Evolutionary conservation across 2,888 invertebrate genomes (phyloP), one percentile per base, ranked within the genome.

Genomic region (Amphipyra berbera): DNA sequence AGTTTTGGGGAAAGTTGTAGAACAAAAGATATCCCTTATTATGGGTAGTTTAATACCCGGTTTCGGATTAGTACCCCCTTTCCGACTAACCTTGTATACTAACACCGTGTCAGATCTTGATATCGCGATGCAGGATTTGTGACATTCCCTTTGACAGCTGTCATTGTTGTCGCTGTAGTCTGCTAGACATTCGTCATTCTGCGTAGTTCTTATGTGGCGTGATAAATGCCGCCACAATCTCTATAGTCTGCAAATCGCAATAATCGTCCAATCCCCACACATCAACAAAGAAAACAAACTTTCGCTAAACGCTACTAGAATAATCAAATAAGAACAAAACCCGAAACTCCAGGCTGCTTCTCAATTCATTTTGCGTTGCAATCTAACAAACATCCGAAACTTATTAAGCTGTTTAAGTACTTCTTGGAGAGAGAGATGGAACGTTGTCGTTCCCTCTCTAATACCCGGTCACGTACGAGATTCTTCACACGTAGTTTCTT

Each of bases 391-490:
- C 78, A 79, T 78, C 78, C 75, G 68, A 70, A 77, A 78, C 49
- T 78, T 79, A 78, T 78, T 79, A 78, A 76, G 78, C 76, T 65
- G 65, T 76, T 76, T 73, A 76, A 75, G 78, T 73, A 77, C 77
- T 77, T 73, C 49, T 55, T 49, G 27, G 33, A 38, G 66, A 70
- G 33, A 38, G 66, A 52, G 68, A 64, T 40, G 44, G 41, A 37
- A 30, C 2, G 15, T 63, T 33, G 8, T 49, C 37, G 49, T 2
- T 64, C 55, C 30, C 54, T 35, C 30, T 69, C 73, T 54, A 30
- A 56, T 52, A 40, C 61, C 55, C 50, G 42, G 54, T 77, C 73
- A 77, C 75, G 68, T 79, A 58, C 41, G 40, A 61, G 44, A 76
- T 80, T 80, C 81, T 68, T 70, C 52, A 80, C 79, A 80, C 79